A percentile compares a stretch with the other conserved stretches of the same genome.
Evolutionary conservation across 2,888 invertebrate genomes (phyloP).

Genomic region (Escarpia spicata): DNA sequence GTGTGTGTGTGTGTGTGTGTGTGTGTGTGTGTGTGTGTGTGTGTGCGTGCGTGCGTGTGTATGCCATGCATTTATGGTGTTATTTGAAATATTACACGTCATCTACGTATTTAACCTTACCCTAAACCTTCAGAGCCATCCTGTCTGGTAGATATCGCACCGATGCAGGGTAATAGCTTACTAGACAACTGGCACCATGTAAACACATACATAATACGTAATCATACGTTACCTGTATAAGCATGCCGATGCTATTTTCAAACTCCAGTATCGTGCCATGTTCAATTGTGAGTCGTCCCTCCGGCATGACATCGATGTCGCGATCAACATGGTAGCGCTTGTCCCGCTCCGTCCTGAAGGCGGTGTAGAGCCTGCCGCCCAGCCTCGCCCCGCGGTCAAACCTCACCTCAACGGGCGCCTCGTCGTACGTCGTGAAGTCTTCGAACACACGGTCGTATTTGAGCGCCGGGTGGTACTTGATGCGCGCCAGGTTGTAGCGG

Average conservation of each 20-base stretch:
- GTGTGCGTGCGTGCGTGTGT: neutral
- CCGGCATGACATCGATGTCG: conserved; percentile 93
- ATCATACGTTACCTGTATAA: conserved; percentile 80
- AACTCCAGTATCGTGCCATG: conserved; percentile 89
- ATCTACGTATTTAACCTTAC: no score
- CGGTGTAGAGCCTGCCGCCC: conserved; percentile 49
- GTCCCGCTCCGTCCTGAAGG: conserved; percentile 22
- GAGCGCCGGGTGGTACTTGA: conserved; percentile 89
- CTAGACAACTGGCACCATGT: no score
- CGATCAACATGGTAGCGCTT: conserved; percentile 82
- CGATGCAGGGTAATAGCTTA: no score
- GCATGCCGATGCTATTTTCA: conserved; percentile 86
- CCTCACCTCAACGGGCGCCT: conserved; percentile 78
- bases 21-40: neutral
- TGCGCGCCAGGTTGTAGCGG: conserved; percentile 88
- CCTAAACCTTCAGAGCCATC: no score
- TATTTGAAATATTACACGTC: no score
- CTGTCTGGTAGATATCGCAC: no score
- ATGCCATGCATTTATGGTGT: neutral
- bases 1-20: neutral
- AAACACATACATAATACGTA: no score
- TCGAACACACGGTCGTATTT: conserved; percentile 61
- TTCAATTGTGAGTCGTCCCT: conserved; percentile 85
- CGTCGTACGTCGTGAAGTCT: conserved; percentile 75
- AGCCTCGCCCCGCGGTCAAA: conserved; percentile 55